Conservation (phyloP, 2,113 vertebrate genomes). For the Rhadina sibilatrix region DNA sequence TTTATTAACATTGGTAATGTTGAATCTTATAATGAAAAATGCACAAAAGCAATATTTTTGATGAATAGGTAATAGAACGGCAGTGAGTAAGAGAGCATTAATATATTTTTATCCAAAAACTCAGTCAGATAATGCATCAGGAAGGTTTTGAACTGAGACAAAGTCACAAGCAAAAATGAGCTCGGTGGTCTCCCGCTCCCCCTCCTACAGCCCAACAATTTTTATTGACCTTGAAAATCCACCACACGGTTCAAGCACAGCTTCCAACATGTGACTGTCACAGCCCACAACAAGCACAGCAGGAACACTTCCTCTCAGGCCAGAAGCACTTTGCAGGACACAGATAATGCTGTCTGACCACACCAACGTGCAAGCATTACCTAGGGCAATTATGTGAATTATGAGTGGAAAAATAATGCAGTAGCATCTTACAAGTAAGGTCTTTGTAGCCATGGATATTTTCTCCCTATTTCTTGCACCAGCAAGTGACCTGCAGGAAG, state of each 20-base stretch:
- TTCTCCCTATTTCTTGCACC: background rate
- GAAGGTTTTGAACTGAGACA: background rate
- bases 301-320: background rate
- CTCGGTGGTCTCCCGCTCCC: background rate
- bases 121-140: slow-evolving; percentile 21
- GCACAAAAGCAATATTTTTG: slow-evolving; percentile 78
- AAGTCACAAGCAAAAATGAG: slow-evolving; percentile 18
- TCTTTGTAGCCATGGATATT: background rate
- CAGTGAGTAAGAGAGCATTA: slow-evolving; percentile 49
- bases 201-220: background rate
- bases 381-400: background rate
- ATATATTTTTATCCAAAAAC: slow-evolving; percentile 38
- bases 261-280: background rate
- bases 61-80: slow-evolving; percentile 80
- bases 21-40: slow-evolving; percentile 85
- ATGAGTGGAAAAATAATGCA: background rate
- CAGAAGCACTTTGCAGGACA: background rate
- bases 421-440: background rate
- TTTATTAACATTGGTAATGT: slow-evolving; percentile 83
- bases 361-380: background rate
- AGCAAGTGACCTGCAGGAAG: background rate
- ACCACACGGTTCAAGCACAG: background rate
- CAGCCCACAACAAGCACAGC: background rate
- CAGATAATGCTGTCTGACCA: background rate
- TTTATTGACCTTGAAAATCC: slow-evolving; percentile 11